Evolutionary conservation across 2,797 vertebrate species (phyloP).

Genomic region (Enteromius anoplus): DNA sequence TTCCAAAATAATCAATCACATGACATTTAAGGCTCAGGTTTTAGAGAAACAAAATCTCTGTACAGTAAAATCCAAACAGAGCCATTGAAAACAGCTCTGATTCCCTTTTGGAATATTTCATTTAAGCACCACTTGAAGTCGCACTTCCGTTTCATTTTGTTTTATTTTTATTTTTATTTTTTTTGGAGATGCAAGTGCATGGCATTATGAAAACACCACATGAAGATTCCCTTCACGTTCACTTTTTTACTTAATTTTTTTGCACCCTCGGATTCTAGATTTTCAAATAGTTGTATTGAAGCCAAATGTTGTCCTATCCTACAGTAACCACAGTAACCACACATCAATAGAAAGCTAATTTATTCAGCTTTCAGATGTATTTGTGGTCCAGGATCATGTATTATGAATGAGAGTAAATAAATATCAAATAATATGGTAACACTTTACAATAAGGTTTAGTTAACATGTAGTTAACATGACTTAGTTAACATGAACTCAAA

Average conservation of each 20-base stretch:
- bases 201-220: neutral
- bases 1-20: slow-evolving; percentile 1
- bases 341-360: too few relatives aligned
- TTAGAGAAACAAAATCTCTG: neutral
- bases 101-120: neutral
- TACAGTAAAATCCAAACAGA: neutral
- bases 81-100: neutral
- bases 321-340: too few relatives aligned
- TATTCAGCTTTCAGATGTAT: too few relatives aligned
- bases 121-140: neutral
- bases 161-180: too few relatives aligned
- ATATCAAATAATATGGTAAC: neutral
- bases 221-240: neutral
- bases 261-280: too few relatives aligned
- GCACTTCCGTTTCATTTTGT: neutral
- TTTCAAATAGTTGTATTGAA: too few relatives aligned
- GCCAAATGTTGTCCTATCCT: too few relatives aligned
- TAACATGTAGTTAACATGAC: too few relatives aligned
- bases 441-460: too few relatives aligned
- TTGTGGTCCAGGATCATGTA: too few relatives aligned
- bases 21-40: neutral
- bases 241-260: neutral
- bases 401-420: neutral
- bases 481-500: too few relatives aligned
- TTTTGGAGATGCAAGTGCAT: neutral